Evolutionary conservation across 1,140 invertebrate genomes (phyloP).

Genomic region (Aphaenogaster ashmeadi): DNA sequence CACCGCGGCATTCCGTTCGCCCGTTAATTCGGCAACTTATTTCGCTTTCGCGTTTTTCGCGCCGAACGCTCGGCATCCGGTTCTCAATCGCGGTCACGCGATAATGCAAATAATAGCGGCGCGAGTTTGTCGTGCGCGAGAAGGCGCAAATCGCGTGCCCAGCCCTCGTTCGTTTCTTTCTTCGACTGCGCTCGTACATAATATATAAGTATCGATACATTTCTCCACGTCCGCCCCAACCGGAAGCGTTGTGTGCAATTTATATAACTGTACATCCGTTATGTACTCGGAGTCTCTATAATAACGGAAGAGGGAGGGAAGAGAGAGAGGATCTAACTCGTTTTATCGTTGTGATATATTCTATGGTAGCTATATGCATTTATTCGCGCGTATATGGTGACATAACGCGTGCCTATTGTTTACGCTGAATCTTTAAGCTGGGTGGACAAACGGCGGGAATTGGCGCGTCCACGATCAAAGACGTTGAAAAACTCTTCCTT

Average conservation of each 20-base stretch:
- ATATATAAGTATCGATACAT: slow-evolving; percentile 73
- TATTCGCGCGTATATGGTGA: slow-evolving; percentile 75
- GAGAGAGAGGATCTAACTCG: slow-evolving; percentile 74
- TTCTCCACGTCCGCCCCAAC: slow-evolving; percentile 75
- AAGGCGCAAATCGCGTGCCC: slow-evolving; percentile 56
- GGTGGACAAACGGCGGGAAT: slow-evolving; percentile 61
- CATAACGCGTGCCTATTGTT: slow-evolving; percentile 76
- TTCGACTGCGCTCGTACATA: slow-evolving; percentile 61
- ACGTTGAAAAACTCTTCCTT: slow-evolving; percentile 63
- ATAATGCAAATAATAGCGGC: slow-evolving; percentile 40
- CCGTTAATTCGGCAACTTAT: slow-evolving; percentile 20
- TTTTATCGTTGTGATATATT: slow-evolving; percentile 85
- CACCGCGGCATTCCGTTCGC: neutral
- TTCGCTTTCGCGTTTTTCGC: slow-evolving; percentile 17
- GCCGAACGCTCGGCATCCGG: slow-evolving; percentile 1
- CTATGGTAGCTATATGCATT: slow-evolving; percentile 75
- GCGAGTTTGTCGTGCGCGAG: slow-evolving; percentile 10
- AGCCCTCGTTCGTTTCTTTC: slow-evolving; percentile 72
- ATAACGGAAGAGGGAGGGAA: slow-evolving; percentile 37
- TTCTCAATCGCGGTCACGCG: slow-evolving; percentile 47
- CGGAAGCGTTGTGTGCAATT: slow-evolving; percentile 74
- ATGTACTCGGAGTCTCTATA: slow-evolving; percentile 76
- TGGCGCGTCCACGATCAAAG: slow-evolving; percentile 50
- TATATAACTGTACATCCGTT: slow-evolving; percentile 76
- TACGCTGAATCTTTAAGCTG: slow-evolving; percentile 69